Evolutionary conservation across 2,113 vertebrate species (phyloP), one percentile per base, ranked within the genome.

Genomic region (Pachycephala philippinensis): DNA sequence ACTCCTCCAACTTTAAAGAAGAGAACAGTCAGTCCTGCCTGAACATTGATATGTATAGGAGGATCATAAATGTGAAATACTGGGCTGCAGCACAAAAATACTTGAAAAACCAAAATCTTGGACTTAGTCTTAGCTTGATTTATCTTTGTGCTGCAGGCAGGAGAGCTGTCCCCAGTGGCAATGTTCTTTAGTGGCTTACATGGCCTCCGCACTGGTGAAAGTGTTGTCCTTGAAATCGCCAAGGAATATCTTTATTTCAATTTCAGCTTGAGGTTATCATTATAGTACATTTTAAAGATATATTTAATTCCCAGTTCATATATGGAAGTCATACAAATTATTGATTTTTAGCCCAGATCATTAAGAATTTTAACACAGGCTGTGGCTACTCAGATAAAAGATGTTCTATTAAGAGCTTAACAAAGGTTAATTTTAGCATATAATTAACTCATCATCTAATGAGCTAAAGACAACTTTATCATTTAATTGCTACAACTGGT

Each of bases 201-300:
- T 0, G 50, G 87, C 89, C 94, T 92, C 94, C 78, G 93, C 94
- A 87, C 92, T 87, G 84, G 91, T 78, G 76, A 95, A 90, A 94
- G 81, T 92, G 44, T 86, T 91, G 97, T 97, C 95, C 95, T 97
- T 77, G 83, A 97, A 98, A 96, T 94, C 59, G 60, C 69, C 47
- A 79, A 89, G 91, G 94, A 74, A 90, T 94, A 86, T 83, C 68
- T 87, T 95, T 97, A 92, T 96, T 96, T 97, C 95, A 92, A 28
- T 97, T 98, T 97, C 94, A 94, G 91, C 84, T 88, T 86, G 91
- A 96, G 97, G 89, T 96, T 97, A 96, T 94, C 78, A 96, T 97
- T 97, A 96, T 79, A 95, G 64, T 90, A 77, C 61, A 86, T 91
- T 97, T 89, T 89, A 95, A 95, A 95, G 84, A 81, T 49, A 82